These are phyloP conservation scores for Pollicipes pollicipes DNA, from an alignment of 1,140 invertebrate genomes.

Conservation along the genomic window DNA sequence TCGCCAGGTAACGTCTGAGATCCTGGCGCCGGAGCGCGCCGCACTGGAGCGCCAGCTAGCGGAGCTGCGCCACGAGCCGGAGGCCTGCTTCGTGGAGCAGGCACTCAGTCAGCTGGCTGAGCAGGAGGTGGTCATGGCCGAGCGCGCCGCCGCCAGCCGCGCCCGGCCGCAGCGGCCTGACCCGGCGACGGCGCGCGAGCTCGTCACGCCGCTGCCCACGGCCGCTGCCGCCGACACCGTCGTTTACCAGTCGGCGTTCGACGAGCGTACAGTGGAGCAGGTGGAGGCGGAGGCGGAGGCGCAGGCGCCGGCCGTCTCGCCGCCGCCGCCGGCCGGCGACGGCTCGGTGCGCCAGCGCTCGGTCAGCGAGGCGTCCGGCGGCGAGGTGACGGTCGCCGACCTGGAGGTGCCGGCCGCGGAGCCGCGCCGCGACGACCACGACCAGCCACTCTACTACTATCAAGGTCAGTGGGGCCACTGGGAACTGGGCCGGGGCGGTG, in stretches of 20 bases:
- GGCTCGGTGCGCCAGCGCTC: not conserved
- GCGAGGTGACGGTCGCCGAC: not conserved
- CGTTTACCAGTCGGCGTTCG: not conserved
- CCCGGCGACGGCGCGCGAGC: not conserved
- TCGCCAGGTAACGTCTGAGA: conserved; percentile 32
- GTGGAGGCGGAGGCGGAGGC: not conserved
- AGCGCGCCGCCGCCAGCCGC: not conserved
- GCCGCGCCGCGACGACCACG: not conserved
- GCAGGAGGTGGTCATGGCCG: conserved; percentile 14
- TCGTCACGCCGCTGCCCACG: not conserved
- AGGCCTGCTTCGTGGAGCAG: conserved; percentile 66
- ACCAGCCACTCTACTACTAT: conserved; percentile 16
- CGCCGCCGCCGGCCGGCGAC: too few species aligned
- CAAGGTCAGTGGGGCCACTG: too few species aligned
- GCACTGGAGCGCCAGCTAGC: conserved; percentile 43
- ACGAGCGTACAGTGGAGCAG: not conserved
- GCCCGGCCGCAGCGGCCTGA: not conserved
- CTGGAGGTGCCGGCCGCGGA: not conserved
- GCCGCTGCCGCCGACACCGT: not conserved
- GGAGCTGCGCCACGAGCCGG: conserved; percentile 49
- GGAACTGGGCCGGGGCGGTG: too few species aligned
- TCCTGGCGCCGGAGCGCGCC: conserved; percentile 49
- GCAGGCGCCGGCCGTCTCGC: not conserved
- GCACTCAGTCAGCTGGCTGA: conserved; percentile 44
- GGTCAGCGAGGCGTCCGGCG: not conserved